A percentile compares a stretch with the other conserved stretches of the same genome.
Conservation (phyloP, 2,113 vertebrate genomes). For the Hirundichthys speculiger region DNA sequence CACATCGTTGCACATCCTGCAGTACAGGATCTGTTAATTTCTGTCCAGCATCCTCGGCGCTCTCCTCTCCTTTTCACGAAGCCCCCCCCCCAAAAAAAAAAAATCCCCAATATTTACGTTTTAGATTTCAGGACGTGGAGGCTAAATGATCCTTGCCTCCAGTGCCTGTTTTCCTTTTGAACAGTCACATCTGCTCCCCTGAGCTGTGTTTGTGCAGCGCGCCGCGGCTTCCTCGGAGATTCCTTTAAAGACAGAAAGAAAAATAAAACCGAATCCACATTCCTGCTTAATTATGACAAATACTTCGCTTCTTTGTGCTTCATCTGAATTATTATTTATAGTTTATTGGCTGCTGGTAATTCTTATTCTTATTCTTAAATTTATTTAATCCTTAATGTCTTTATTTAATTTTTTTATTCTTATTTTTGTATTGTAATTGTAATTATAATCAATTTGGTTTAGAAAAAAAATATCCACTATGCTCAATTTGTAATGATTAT, state of each 20-base stretch:
- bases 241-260: constrained; percentile 45
- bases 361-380: background rate
- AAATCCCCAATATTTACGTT: constrained; percentile 82
- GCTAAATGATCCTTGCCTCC: constrained; percentile 83
- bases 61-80: constrained; percentile 42
- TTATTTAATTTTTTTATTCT: background rate
- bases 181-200: constrained; percentile 74
- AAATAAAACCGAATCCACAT: constrained; percentile 31
- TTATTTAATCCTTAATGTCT: background rate
- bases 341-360: background rate
- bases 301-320: background rate
- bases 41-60: constrained; percentile 50
- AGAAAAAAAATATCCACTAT: no score
- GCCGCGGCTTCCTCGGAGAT: constrained; percentile 70
- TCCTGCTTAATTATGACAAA: constrained; percentile 42
- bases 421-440: no score
- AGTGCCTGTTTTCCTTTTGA: constrained; percentile 68
- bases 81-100: no score
- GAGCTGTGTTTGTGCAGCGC: constrained; percentile 73
- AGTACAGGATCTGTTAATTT: constrained; percentile 81
- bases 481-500: no score
- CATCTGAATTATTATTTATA: constrained; percentile 5
- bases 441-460: no score
- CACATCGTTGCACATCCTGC: constrained; percentile 87
- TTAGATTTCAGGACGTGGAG: constrained; percentile 78